Conservation (phyloP, 2,113 vertebrate genomes). For the rat (Rattus norvegicus) region GRCr8 NC_086023.1:128069001-128069500, state of each 20-base stretch:
- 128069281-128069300: neutral
- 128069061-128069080: neutral
- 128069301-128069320: neutral
- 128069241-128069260: neutral
- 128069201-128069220: constrained; percentile 8
- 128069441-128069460: neutral
- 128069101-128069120: neutral
- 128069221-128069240: neutral
- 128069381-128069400: neutral
- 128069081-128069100: neutral
- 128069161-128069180: neutral
- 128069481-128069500: neutral
- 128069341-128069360: neutral
- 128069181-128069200: neutral
- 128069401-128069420: neutral
- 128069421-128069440: neutral
- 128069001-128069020: neutral
- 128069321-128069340: neutral
- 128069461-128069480: neutral
- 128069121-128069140: neutral
- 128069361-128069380: neutral
- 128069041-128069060: neutral
- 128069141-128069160: neutral
- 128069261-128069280: neutral
- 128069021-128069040: neutral